Evolutionary conservation across 2,797 vertebrate genomes (phyloP).

Genomic region (Acrossocheilus fasciatus): DNA sequence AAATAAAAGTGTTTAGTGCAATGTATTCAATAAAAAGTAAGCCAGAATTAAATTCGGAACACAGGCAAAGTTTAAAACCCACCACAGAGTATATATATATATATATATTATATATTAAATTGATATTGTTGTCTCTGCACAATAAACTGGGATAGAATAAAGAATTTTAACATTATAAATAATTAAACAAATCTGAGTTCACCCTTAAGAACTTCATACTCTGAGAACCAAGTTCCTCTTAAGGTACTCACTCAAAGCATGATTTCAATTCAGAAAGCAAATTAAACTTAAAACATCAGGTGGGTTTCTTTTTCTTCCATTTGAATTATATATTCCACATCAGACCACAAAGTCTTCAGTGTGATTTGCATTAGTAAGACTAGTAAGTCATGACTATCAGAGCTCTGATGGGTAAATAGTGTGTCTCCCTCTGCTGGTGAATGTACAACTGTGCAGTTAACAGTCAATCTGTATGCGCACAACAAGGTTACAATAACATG

Average conservation of each 20-base stretch:
- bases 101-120: not conserved
- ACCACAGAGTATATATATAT: not conserved
- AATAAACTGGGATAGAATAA: not conserved
- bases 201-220: not conserved
- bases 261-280: not conserved
- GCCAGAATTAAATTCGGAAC: not conserved
- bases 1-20: not conserved
- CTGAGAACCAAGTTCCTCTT: not conserved
- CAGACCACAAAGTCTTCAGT: not conserved
- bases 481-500: not conserved
- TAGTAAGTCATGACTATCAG: conserved; percentile 19
- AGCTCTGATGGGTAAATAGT: conserved; percentile 30
- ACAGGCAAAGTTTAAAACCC: not conserved
- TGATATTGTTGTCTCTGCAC: not conserved
- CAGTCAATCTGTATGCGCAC: not conserved
- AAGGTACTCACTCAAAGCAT: not conserved
- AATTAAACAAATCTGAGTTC: not conserved
- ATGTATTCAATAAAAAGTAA: not conserved
- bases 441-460: not conserved
- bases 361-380: not conserved
- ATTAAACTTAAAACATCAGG: not conserved
- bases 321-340: not conserved
- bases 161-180: not conserved
- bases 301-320: not conserved
- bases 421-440: conserved; percentile 50